These are phyloP conservation scores for Danio tinwini DNA, from an alignment of 2,797 vertebrate species.

Conservation along the genomic window DNA sequence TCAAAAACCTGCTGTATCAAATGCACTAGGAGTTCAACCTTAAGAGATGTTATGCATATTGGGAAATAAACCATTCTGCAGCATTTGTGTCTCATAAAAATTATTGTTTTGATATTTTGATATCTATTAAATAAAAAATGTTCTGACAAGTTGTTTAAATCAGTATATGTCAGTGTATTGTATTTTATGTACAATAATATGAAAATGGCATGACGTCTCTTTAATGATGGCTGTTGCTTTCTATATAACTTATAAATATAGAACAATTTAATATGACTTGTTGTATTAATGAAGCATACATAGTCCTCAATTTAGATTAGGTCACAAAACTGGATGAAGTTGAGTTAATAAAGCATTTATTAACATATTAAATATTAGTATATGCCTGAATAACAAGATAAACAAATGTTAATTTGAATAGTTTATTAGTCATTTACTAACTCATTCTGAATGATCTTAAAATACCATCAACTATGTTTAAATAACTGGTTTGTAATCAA, in stretches of 20 bases:
- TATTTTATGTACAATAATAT: not conserved
- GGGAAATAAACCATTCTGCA: not conserved
- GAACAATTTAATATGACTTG: not conserved
- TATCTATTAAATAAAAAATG: not conserved
- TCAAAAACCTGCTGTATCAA: not conserved
- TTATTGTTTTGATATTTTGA: not conserved
- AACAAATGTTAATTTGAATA: no score
- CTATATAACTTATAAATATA: not conserved
- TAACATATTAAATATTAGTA: no score
- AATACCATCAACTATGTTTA: no score
- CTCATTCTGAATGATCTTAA: no score
- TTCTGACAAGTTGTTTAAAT: not conserved
- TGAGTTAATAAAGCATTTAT: no score
- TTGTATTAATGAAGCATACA: no score
- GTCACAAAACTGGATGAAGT: no score
- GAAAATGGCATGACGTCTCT: not conserved
- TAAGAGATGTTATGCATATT: not conserved
- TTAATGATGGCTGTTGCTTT: not conserved
- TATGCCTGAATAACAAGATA: no score
- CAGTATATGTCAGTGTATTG: not conserved
- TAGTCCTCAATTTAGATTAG: no score
- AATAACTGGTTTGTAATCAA: no score
- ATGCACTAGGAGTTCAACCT: not conserved
- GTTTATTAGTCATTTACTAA: no score
- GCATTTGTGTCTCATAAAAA: not conserved